Evolutionary conservation across 2,797 vertebrate species (phyloP).

Genomic region (Australoheros facetus): DNA sequence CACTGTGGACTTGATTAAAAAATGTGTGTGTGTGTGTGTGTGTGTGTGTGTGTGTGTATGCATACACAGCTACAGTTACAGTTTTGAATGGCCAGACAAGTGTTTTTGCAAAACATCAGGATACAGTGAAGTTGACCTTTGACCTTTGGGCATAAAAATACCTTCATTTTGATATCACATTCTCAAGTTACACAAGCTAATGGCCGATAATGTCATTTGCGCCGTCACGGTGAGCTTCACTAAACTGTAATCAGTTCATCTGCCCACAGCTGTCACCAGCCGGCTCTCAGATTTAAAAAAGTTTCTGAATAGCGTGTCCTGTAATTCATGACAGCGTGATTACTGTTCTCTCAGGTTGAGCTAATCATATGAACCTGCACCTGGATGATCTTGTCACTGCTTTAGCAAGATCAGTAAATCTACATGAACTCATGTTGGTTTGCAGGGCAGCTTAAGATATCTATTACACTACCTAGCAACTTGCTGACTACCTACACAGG

Average conservation of each 20-base stretch:
- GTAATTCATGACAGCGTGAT: background rate
- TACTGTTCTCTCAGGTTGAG: background rate
- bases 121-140: background rate
- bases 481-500: background rate
- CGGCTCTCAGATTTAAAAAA: background rate
- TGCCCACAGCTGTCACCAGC: background rate
- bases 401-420: background rate
- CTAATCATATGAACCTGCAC: background rate
- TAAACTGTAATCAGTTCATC: background rate
- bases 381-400: background rate
- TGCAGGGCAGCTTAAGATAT: background rate
- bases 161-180: background rate
- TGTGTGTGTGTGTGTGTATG: no score
- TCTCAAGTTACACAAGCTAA: background rate
- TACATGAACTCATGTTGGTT: background rate
- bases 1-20: no score
- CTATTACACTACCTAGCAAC: background rate
- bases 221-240: background rate
- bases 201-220: background rate
- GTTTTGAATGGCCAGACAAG: background rate
- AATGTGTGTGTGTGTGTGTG: no score
- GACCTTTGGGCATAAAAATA: background rate
- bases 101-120: no score
- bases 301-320: background rate
- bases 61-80: background rate